Evolutionary conservation across 2,888 invertebrate genomes (phyloP), one percentile per base, ranked within the genome.

Genomic region (Heliconius aoede): DNA sequence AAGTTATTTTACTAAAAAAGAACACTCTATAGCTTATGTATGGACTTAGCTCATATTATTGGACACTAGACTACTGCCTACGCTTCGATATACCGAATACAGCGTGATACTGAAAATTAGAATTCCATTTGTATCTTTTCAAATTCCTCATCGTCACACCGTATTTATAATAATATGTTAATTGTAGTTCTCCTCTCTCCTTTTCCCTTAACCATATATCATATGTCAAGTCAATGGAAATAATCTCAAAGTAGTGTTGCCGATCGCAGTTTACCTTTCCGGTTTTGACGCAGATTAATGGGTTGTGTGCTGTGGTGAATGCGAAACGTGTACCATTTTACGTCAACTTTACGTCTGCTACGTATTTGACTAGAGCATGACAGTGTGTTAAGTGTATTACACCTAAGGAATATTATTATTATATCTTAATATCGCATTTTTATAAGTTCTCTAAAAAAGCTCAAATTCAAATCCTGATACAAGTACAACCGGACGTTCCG

Each of bases 251-350:
- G 89, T 86, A 87, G 89, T 88, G 89, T 88, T 84, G 84, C 81
- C 79, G 83, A 83, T 85, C 84, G 85, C 85, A 87, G 86, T 88
- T 86, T 87, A 87, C 88, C 87, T 87, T 85, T 83, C 82, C 84
- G 81, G 84, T 81, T 85, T 87, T 88, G 91, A 89, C 90, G 83
- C 80, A 85, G 90, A 92, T 91, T 90, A 89, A 92, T 91, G 88
- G 83, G 84, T 82, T 79, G 85, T 84, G 76, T 84, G 85, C 85
- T 86, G 83, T 85, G 82, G 82, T 83, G 83, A 84, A 86, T 87
- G 85, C 85, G 81, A 84, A 83, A 84, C 81, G 83, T 84, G 83
- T 83, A 82, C 77, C 78, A 64, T 78, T 81, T 78, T 78, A 78
- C 75, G 78, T 76, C 73, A 79, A 81, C 78, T 81, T 79, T 73